phyloP scores from a whole-genome alignment of 2,888 invertebrate genomes.

The Sphinx pinastri region DNA sequence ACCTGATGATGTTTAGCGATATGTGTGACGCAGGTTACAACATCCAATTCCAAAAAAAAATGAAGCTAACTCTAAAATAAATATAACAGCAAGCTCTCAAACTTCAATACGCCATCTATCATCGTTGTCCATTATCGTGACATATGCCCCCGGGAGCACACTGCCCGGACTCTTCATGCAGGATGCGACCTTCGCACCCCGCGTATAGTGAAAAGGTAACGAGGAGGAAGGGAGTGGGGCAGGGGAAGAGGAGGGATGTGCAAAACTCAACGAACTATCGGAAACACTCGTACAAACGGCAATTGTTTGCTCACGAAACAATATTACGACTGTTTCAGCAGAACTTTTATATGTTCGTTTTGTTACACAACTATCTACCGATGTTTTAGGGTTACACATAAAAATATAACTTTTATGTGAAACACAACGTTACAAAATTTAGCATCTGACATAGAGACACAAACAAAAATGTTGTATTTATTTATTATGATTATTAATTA shows the following conservation, averaged over 20 bases:
- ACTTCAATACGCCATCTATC: background rate
- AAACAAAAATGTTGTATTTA: too few relatives aligned
- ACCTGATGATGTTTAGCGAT: too few relatives aligned
- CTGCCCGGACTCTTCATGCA: background rate
- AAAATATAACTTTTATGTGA: too few relatives aligned
- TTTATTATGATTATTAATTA: too few relatives aligned
- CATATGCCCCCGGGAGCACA: constrained; percentile 8
- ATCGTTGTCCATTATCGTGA: background rate
- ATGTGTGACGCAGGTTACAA: too few relatives aligned
- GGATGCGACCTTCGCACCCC: too few relatives aligned
- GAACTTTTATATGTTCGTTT: background rate
- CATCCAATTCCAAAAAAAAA: too few relatives aligned
- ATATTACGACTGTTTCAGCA: background rate
- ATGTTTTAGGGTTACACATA: too few relatives aligned
- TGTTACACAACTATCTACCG: background rate
- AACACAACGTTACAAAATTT: too few relatives aligned
- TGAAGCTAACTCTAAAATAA: background rate
- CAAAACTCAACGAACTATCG: background rate
- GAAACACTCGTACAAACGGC: constrained; percentile 10
- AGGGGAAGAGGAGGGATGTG: background rate
- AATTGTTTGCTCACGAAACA: background rate
- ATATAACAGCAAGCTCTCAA: background rate
- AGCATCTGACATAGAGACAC: too few relatives aligned
- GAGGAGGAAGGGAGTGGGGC: background rate
- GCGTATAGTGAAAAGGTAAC: too few relatives aligned